phyloP scores from a whole-genome alignment of 1,140 invertebrate genomes.

The Drosophila lowei region DNA sequence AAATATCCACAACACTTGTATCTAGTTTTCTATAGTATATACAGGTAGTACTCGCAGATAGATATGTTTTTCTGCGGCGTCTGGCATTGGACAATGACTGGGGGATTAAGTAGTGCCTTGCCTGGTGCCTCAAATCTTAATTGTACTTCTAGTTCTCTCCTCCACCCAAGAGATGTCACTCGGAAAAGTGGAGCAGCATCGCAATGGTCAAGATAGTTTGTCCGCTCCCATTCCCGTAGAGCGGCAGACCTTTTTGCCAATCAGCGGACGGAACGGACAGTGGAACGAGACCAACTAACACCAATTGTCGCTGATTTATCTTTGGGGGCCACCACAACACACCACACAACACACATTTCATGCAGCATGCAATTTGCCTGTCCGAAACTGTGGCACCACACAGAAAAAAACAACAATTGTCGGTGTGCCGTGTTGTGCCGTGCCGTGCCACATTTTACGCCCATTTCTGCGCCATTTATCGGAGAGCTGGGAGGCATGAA shows the following conservation, averaged over 20 bases:
- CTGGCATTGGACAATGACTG: slow-evolving; percentile 72
- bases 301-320: slow-evolving; percentile 77
- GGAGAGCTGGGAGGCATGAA: slow-evolving; percentile 20
- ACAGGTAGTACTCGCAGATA: too few species aligned
- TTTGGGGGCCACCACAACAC: slow-evolving; percentile 32
- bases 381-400: slow-evolving; percentile 63
- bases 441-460: slow-evolving; percentile 39
- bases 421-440: not conserved
- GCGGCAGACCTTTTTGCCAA: slow-evolving; percentile 61
- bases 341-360: slow-evolving; percentile 40
- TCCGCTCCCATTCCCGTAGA: slow-evolving; percentile 35
- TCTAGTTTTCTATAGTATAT: slow-evolving; percentile 2
- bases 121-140: slow-evolving; percentile 51
- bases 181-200: slow-evolving; percentile 54
- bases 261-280: slow-evolving; percentile 26
- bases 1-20: slow-evolving; percentile 30
- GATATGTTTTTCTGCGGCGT: slow-evolving; percentile 21
- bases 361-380: slow-evolving; percentile 74
- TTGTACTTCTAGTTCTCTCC: slow-evolving; percentile 7
- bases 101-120: slow-evolving; percentile 49
- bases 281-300: slow-evolving; percentile 66
- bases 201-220: slow-evolving; percentile 32
- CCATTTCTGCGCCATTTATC: slow-evolving; percentile 51
- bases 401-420: slow-evolving; percentile 51
- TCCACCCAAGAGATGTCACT: slow-evolving; percentile 24